These are phyloP conservation scores for Platycheirus albimanus DNA, from an alignment of 2,888 invertebrate species.

Conservation along the genomic window DNA sequence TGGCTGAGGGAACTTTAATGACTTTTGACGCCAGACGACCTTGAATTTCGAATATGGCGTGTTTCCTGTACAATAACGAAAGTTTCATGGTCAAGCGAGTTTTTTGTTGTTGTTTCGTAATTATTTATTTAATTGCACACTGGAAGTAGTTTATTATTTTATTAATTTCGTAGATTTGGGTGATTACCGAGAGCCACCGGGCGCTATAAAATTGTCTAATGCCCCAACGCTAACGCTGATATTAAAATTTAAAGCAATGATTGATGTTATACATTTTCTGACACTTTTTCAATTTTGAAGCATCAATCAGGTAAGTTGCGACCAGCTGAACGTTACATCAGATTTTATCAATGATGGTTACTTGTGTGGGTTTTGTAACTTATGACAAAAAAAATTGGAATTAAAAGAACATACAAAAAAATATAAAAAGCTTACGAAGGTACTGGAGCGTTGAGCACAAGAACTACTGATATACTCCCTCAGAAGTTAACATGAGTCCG, in stretches of 20 bases:
- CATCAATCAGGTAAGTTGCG: neutral
- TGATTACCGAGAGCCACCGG: neutral
- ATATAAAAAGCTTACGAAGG: too few species aligned
- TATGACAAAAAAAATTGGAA: too few species aligned
- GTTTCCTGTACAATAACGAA: constrained; percentile 4
- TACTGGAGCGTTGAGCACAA: too few species aligned
- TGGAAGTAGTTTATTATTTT: neutral
- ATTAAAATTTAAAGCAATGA: neutral
- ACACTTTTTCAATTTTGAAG: neutral
- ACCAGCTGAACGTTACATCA: too few species aligned
- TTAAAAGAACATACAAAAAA: too few species aligned
- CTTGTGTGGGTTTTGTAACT: too few species aligned
- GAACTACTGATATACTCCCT: too few species aligned
- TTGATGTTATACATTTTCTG: neutral
- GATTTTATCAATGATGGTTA: too few species aligned
- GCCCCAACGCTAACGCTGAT: neutral
- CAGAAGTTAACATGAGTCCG: too few species aligned
- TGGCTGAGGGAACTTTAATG: neutral
- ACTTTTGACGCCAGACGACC: constrained; percentile 17
- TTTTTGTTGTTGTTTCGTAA: too few species aligned
- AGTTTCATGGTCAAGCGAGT: constrained; percentile 29
- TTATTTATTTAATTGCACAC: constrained; percentile 11
- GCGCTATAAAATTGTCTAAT: neutral
- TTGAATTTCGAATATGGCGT: constrained; percentile 11
- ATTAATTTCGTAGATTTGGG: neutral